These are phyloP conservation scores for Styela clava DNA, from an alignment of 23 tunicate species.

Conservation along the genomic window DNA sequence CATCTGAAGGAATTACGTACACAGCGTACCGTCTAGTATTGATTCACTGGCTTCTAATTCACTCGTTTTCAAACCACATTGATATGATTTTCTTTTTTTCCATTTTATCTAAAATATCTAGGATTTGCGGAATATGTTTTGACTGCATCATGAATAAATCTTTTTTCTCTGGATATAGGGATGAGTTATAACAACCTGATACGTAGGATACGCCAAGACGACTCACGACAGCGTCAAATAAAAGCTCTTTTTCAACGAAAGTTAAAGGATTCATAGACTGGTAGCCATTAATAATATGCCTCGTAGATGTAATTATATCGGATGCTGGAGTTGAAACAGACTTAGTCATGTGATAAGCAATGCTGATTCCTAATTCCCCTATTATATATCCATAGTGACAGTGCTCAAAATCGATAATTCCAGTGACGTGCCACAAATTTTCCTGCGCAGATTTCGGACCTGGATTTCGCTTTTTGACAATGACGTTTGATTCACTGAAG, in stretches of 20 bases:
- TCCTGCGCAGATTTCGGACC: not conserved
- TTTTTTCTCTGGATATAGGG: not conserved
- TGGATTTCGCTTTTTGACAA: not conserved
- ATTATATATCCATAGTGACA: slow-evolving; percentile 29
- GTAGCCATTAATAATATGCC: slow-evolving; percentile 20
- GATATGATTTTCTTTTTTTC: not conserved
- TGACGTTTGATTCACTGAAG: slow-evolving; percentile 47
- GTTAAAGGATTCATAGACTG: slow-evolving; percentile 13
- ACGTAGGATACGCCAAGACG: slow-evolving; percentile 32
- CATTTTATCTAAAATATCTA: slow-evolving; percentile 1
- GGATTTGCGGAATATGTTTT: slow-evolving; percentile 5
- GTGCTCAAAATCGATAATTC: slow-evolving; percentile 53
- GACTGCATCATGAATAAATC: slow-evolving; percentile 8
- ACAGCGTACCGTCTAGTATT: no score
- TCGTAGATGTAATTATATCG: slow-evolving; percentile 15
- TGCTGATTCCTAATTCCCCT: slow-evolving; percentile 32
- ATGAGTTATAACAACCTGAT: not conserved
- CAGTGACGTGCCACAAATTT: not conserved
- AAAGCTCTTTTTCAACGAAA: slow-evolving; percentile 12
- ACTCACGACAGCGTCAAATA: slow-evolving; percentile 37
- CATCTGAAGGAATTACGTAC: no score
- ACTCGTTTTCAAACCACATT: not conserved
- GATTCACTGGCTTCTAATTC: no score
- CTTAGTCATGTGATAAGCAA: slow-evolving; percentile 54
- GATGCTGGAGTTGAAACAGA: not conserved